Percentiles rank a stretch among this genome's conserved stretches.
Conservation (phyloP, 2,888 invertebrate genomes). For the Spodoptera littoralis region DNA sequence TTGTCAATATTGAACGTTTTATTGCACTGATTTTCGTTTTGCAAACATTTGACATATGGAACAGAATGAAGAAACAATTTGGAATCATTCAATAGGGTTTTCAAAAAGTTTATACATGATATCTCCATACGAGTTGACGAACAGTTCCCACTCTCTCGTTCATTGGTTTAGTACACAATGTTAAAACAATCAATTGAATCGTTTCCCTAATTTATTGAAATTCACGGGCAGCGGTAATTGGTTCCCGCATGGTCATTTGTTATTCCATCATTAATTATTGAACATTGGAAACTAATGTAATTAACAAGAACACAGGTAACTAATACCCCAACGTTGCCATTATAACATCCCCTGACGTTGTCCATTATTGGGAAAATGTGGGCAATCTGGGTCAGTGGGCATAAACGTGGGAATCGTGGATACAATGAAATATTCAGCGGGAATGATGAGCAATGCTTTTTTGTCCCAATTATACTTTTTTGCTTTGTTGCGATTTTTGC, state of each 20-base stretch:
- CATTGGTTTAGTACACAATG: conserved; percentile 4
- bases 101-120: too few relatives aligned
- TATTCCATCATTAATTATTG: conserved; percentile 49
- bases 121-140: too few relatives aligned
- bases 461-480: conserved; percentile 24
- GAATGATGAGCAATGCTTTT: conserved; percentile 35
- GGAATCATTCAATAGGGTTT: too few relatives aligned
- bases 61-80: neutral
- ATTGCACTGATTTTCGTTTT: conserved; percentile 36
- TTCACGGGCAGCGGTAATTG: conserved; percentile 24
- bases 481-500: conserved; percentile 14
- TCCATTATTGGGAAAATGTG: conserved; percentile 16
- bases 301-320: conserved; percentile 41
- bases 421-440: conserved; percentile 46
- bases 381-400: conserved; percentile 37
- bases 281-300: conserved; percentile 47
- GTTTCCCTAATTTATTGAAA: conserved; percentile 30
- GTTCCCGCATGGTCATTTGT: conserved; percentile 27
- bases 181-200: conserved; percentile 24
- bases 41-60: conserved; percentile 17
- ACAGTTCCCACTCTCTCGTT: neutral
- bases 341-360: conserved; percentile 18
- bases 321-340: conserved; percentile 16
- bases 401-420: conserved; percentile 29
- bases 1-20: conserved; percentile 40